phyloP scores from a whole-genome alignment of 2,888 invertebrate species.

The Lepidochitona cinerea region DNA sequence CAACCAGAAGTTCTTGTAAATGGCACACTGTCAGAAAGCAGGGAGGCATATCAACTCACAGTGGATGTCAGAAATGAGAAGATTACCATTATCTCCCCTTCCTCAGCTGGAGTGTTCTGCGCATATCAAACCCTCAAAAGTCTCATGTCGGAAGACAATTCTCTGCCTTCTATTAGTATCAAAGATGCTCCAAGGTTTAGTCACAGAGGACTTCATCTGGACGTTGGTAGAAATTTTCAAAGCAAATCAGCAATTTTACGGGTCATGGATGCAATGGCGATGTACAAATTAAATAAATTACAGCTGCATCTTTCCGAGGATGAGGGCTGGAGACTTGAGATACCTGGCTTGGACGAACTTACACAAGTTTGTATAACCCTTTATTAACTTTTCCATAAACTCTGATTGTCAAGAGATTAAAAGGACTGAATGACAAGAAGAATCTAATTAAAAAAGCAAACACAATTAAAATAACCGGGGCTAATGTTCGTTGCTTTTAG shows the following conservation, averaged over 20 bases:
- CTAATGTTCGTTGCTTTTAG: too few relatives aligned
- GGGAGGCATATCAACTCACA: neutral
- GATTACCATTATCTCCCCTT: neutral
- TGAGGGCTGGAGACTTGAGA: slow-evolving; percentile 67
- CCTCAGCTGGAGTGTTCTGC: slow-evolving; percentile 49
- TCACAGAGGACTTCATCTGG: slow-evolving; percentile 64
- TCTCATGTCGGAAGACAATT: slow-evolving; percentile 26
- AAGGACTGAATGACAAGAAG: too few relatives aligned
- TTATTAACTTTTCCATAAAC: too few relatives aligned
- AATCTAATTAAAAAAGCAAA: too few relatives aligned
- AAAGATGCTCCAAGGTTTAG: slow-evolving; percentile 54
- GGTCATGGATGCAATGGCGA: slow-evolving; percentile 60
- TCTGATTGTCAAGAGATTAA: too few relatives aligned
- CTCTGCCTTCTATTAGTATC: slow-evolving; percentile 37
- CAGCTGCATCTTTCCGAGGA: slow-evolving; percentile 68
- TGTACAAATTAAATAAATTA: slow-evolving; percentile 66
- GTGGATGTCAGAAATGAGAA: neutral
- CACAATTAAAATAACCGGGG: too few relatives aligned
- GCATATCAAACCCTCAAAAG: slow-evolving; percentile 49
- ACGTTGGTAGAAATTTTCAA: slow-evolving; percentile 65
- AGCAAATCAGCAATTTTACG: slow-evolving; percentile 41
- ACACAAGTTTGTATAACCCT: slow-evolving; percentile 48
- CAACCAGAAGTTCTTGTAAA: neutral
- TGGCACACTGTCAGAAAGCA: neutral
- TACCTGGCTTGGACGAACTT: slow-evolving; percentile 64